These are phyloP conservation scores for Lepidonotus clava DNA, from an alignment of 2,888 invertebrate genomes.

Conservation along the genomic window DNA sequence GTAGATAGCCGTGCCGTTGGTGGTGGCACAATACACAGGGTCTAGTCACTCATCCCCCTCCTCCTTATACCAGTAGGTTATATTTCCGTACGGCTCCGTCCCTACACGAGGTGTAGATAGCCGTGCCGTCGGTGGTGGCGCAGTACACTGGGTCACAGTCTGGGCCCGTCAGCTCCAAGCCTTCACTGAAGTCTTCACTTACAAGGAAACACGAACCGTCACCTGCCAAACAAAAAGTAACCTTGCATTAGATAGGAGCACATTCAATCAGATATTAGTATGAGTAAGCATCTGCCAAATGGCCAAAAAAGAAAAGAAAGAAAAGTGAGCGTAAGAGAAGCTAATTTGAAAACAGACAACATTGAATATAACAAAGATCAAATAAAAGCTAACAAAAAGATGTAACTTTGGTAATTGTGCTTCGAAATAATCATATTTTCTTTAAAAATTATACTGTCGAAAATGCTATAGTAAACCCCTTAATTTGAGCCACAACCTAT, in stretches of 20 bases:
- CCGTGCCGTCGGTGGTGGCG: constrained; percentile 83
- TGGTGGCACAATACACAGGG: constrained; percentile 85
- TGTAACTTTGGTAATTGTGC: too few relatives aligned
- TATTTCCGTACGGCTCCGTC: constrained; percentile 86
- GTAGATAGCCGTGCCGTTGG: constrained; percentile 84
- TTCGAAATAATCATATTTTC: too few relatives aligned
- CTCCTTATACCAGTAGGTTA: neutral
- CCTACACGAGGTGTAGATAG: constrained; percentile 85
- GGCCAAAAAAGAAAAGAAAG: neutral
- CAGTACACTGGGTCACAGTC: constrained; percentile 87
- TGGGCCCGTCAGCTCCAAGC: constrained; percentile 86
- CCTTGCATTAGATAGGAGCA: too few relatives aligned
- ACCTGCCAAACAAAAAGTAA: constrained; percentile 74
- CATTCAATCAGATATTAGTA: too few relatives aligned
- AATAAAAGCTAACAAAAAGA: too few relatives aligned
- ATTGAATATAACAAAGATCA: too few relatives aligned
- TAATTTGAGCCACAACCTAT: too few relatives aligned
- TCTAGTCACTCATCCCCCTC: too few relatives aligned
- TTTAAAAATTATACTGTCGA: too few relatives aligned
- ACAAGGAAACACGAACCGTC: constrained; percentile 85
- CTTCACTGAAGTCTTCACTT: constrained; percentile 79
- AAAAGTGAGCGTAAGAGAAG: neutral
- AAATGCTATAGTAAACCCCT: too few relatives aligned
- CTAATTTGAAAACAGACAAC: too few relatives aligned
- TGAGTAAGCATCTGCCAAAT: neutral